Evolutionary conservation across 1,140 invertebrate species (phyloP), one percentile per base, ranked within the genome.

Genomic region (Drosophila fuyamai): DNA sequence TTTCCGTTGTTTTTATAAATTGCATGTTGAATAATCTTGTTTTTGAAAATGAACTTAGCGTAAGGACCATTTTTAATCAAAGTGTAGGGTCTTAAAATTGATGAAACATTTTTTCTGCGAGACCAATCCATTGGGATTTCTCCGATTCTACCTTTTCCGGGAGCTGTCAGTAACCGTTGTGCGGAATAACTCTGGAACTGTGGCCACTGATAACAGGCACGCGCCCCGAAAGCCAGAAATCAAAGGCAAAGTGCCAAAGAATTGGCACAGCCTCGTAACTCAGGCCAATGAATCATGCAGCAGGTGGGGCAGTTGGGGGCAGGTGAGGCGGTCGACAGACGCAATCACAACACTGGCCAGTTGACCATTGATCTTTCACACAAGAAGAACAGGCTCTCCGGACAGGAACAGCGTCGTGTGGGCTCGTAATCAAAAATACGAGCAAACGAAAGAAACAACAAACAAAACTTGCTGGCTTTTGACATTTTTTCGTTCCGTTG

Each of bases 281-380:
- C 83, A 88, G 59, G 16, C 76, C 56, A 71, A 88, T 88, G 83
- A 88, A 88, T 88, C 83, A 89, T 79, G 63, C 81, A 70, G 62
- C 76, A 80, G 62, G 57, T 7, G 13, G 29, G 29, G 47, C 12
- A 13, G 27, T 5, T n/a, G 23, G 53, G 23, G 16, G 38, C 18
- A 1, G 29, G 56, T 29, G 48, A 43, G 32, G 47, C 10, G 63
- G 56, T 53, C 62, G 73, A 77, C 75, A 77, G 74, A 79, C 76
- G 83, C 84, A 88, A 88, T 89, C 83, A 79, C 71, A 83, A 62
- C 56, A 66, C 53, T 73, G 76, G 50, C 63, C 72, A 70, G 76
- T 79, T 88, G 83, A 88, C 83, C 83, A 88, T 83, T 88, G 83
- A 88, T 89, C 83, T 88, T 83, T 83, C 43, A 54, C 61, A 74